Percentiles rank a stretch among this genome's conserved stretches.
Conservation (phyloP, 1,140 invertebrate genomes). For the honey bee (Apis mellifera) region Amel_HAv3.1 CM009940.2:8822501-8823000, state of each 20-base stretch:
- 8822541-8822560: constrained; percentile 43
- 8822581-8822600: constrained; percentile 43
- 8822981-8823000: constrained; percentile 80
- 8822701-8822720: no score
- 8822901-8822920: constrained; percentile 77
- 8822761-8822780: no score
- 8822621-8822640: constrained; percentile 28
- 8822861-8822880: constrained; percentile 66
- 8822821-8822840: constrained; percentile 42
- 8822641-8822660: background rate
- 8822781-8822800: background rate
- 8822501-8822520: constrained; percentile 51
- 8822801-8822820: background rate
- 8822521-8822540: constrained; percentile 60
- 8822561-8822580: constrained; percentile 13
- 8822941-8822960: constrained; percentile 77
- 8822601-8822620: background rate
- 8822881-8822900: constrained; percentile 78
- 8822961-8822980: constrained; percentile 80
- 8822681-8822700: background rate
- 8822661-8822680: background rate
- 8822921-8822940: constrained; percentile 74
- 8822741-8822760: background rate
- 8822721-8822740: background rate
- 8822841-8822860: constrained; percentile 44